A percentile compares a stretch with the other conserved stretches of the same genome.
Evolutionary conservation across 2,797 vertebrate genomes (phyloP).

Genomic region (Hephaestus fuliginosus): DNA sequence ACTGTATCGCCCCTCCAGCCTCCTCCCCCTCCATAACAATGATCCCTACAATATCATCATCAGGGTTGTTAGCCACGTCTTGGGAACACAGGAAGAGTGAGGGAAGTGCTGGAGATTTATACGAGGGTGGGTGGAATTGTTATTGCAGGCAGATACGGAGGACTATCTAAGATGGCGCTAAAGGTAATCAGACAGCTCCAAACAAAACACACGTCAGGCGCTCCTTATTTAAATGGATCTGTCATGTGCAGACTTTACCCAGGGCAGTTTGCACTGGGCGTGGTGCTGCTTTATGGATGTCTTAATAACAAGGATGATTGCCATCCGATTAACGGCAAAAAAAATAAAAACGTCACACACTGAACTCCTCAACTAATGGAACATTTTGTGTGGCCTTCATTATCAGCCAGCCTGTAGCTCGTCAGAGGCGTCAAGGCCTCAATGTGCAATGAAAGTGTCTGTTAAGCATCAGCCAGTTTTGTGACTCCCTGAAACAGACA

Average conservation of each 20-base stretch:
- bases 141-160: background rate
- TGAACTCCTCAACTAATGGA: background rate
- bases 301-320: background rate
- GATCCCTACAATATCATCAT: slow-evolving; percentile 17
- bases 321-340: background rate
- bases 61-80: slow-evolving; percentile 6
- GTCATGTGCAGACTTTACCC: slow-evolving; percentile 2
- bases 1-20: slow-evolving; percentile 12
- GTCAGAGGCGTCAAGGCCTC: background rate
- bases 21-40: slow-evolving; percentile 45
- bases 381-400: background rate
- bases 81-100: slow-evolving; percentile 56
- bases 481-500: background rate
- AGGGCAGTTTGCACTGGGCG: slow-evolving; percentile 20
- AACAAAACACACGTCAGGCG: slow-evolving; percentile 6
- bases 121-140: slow-evolving; percentile 11
- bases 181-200: slow-evolving; percentile 36
- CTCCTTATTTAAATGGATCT: slow-evolving; percentile 12
- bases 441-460: background rate
- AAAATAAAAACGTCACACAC: background rate
- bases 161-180: slow-evolving; percentile 18
- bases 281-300: background rate
- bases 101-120: slow-evolving; percentile 28
- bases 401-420: background rate
- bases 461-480: background rate